Percentiles rank a stretch among this genome's conserved stretches.
Conservation (phyloP, 1,140 invertebrate genomes). For the Drosophila aff. region DNA sequence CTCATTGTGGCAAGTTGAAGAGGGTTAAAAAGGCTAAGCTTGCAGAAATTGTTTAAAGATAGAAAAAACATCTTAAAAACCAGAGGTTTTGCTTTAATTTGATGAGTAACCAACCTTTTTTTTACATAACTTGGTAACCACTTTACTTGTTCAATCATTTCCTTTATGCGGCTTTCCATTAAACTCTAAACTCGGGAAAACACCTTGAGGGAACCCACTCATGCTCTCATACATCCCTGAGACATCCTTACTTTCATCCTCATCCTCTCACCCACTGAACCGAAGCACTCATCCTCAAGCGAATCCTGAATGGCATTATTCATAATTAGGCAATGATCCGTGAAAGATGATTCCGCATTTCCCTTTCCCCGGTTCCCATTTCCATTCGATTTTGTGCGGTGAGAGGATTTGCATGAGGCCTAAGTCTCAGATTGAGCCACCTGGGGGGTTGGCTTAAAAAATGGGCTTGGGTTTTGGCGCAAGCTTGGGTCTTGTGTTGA, state of each 20-base stretch:
- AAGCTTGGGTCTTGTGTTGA: slow-evolving; percentile 66
- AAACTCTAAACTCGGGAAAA: slow-evolving; percentile 33
- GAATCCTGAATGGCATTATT: slow-evolving; percentile 75
- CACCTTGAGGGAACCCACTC: slow-evolving; percentile 63
- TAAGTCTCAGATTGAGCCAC: slow-evolving; percentile 21
- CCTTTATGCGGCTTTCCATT: slow-evolving; percentile 21
- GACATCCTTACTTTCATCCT: slow-evolving; percentile 10
- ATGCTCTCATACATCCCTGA: slow-evolving; percentile 5
- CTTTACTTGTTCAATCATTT: neutral
- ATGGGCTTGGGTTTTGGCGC: slow-evolving; percentile 14
- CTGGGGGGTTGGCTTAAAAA: slow-evolving; percentile 30
- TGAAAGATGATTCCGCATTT: slow-evolving; percentile 81
- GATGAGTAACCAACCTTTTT: no score
- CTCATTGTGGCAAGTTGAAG: neutral
- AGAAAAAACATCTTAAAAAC: no score
- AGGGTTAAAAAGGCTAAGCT: neutral
- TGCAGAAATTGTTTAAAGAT: neutral
- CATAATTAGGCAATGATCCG: slow-evolving; percentile 82
- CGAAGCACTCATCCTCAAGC: slow-evolving; percentile 5
- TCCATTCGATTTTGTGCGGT: slow-evolving; percentile 58
- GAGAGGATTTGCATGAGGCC: slow-evolving; percentile 75
- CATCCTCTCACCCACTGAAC: slow-evolving; percentile 16
- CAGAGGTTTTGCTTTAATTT: no score
- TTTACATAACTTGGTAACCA: no score
- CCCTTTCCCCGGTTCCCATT: slow-evolving; percentile 46